Evolutionary conservation across 2,888 invertebrate species (phyloP), one percentile per base, ranked within the genome.

Genomic region (Erpobdella octoculata): DNA sequence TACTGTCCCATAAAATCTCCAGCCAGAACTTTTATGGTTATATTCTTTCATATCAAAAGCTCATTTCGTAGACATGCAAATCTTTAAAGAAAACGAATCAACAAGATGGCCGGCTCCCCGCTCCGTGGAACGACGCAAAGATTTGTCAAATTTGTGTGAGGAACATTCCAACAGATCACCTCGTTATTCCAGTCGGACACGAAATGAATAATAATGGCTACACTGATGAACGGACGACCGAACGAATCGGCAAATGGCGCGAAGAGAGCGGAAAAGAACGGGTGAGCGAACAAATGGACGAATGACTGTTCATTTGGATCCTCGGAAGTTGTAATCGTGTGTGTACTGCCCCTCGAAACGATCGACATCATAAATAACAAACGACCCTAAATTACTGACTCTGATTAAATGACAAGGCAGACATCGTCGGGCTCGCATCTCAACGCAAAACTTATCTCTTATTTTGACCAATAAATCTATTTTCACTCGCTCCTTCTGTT

Each of bases 281-380:
- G 53, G 53, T 53, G 53, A 53, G 53, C 53, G 53, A 28, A 53
- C 53, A 53, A 53, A 53, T 53, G 53, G 53, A 53, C 53, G 53
- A 53, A 53, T 53, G 53, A 53, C 53, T 53, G 53, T 53, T 53
- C 53, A 53, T 53, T 53, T 53, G 21, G 21, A 53, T 53, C 53
- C 53, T 53, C 28, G 53, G 53, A 53, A 53, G 53, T 53, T 53
- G 53, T 53, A 53, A 53, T 53, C 53, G 53, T 53, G 53, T 53
- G 53, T 53, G 53, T 28, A 53, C 21, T 53, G 53, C 18, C 53
- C n/a, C 53, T 53, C 53, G 53, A 28, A 53, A 21, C 53, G 28
- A 53, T 53, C 53, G 28, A 6, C 53, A 15, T 21, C 53, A 28
- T 53, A 53, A 53, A 53, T 53, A 53, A 53, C 53, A 53, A 53